phyloP scores from a whole-genome alignment of 2,888 invertebrate genomes.

The Crioceris asparagi region DNA sequence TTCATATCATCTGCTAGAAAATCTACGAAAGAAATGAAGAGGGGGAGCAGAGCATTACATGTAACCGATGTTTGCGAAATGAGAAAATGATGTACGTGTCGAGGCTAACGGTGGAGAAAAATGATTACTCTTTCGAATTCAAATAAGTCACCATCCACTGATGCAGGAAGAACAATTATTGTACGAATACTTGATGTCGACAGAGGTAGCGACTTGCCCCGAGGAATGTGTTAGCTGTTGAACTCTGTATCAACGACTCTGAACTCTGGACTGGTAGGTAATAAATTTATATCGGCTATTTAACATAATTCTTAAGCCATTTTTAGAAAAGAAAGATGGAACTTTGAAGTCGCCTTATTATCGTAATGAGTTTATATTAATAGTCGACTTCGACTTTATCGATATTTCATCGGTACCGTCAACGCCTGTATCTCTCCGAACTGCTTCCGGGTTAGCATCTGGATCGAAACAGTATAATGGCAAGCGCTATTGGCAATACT shows the following conservation, averaged over 20 bases:
- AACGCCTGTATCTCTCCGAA: conserved; percentile 7
- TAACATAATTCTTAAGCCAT: conserved; percentile 7
- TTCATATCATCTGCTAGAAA: conserved; percentile 3
- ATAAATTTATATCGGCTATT: conserved; percentile 3
- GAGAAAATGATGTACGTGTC: too few species aligned
- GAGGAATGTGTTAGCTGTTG: conserved; percentile 9
- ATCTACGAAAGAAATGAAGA: conserved; percentile 4
- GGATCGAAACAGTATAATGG: conserved; percentile 7
- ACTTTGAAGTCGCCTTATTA: conserved; percentile 8
- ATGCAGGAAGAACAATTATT: conserved; percentile 7
- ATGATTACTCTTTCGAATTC: too few species aligned
- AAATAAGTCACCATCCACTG: too few species aligned
- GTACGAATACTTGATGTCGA: conserved; percentile 8
- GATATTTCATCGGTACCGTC: conserved; percentile 7
- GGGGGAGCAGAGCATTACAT: background rate
- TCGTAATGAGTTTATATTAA: conserved; percentile 10
- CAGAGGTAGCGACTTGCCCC: conserved; percentile 7
- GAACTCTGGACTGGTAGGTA: conserved; percentile 8
- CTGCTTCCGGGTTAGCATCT: conserved; percentile 7
- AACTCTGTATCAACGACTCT: conserved; percentile 7
- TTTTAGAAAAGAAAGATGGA: conserved; percentile 7
- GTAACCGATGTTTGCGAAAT: too few species aligned
- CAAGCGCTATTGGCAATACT: conserved; percentile 6
- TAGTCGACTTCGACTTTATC: conserved; percentile 9
- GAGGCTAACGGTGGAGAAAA: too few species aligned